Percentiles rank a stretch among this genome's conserved stretches.
phyloP scores from a whole-genome alignment of 2,113 vertebrate genomes.

The Rhodinocichla rosea region DNA sequence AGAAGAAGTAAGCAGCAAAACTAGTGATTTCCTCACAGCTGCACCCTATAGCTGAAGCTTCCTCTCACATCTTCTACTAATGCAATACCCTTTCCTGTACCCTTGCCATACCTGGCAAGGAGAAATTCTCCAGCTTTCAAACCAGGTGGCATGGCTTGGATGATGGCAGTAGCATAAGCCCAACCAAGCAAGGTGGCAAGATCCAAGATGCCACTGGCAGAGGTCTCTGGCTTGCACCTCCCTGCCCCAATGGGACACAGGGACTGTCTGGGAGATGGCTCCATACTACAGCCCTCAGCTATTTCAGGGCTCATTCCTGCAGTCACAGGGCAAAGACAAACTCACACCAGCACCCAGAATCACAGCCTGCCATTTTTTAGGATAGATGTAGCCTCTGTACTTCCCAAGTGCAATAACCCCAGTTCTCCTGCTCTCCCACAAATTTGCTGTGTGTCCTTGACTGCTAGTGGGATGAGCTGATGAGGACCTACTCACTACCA shows the following conservation, averaged over 20 bases:
- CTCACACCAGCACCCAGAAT: neutral
- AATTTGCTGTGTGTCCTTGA: neutral
- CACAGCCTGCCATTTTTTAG: neutral
- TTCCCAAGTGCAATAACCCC: neutral
- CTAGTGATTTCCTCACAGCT: neutral
- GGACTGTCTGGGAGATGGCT: neutral
- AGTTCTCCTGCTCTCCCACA: neutral
- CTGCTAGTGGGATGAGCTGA: neutral
- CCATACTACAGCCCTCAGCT: neutral
- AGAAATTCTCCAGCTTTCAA: neutral
- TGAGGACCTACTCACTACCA: neutral
- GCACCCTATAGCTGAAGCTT: neutral
- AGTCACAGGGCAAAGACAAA: neutral
- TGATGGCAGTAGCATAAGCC: neutral
- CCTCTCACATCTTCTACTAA: neutral
- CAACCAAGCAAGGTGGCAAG: neutral
- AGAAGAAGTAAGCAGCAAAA: neutral
- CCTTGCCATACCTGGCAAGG: neutral
- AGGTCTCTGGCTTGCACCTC: neutral
- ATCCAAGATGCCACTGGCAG: neutral
- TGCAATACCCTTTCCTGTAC: neutral
- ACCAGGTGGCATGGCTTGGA: neutral
- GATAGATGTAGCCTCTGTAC: neutral
- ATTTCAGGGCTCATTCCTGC: neutral
- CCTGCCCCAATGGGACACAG: neutral